phyloP scores from a whole-genome alignment of 2,113 vertebrate genomes.

The Nibea albiflora region DNA sequence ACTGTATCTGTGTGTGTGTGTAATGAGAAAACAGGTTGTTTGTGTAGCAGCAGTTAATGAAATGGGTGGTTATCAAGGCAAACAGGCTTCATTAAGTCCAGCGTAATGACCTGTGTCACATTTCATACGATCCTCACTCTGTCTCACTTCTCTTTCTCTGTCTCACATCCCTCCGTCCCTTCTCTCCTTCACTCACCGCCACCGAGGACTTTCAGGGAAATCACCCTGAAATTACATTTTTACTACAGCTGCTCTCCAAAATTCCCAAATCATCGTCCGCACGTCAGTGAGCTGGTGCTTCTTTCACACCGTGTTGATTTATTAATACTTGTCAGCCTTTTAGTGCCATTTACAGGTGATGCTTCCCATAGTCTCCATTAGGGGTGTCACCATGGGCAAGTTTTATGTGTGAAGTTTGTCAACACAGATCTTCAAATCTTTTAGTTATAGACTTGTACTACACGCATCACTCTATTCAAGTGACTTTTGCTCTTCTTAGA shows the following conservation, averaged over 20 bases:
- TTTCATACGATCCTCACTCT: slow-evolving; percentile 45
- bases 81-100: slow-evolving; percentile 73
- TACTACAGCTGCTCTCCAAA: neutral
- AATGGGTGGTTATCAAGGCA: slow-evolving; percentile 73
- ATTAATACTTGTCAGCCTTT: neutral
- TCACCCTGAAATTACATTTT: slow-evolving; percentile 4
- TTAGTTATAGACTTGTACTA: too few relatives aligned
- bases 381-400: neutral
- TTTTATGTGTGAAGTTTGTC: neutral
- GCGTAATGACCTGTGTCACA: slow-evolving; percentile 74
- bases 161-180: neutral
- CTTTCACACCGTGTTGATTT: neutral
- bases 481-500: neutral
- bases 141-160: neutral
- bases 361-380: neutral
- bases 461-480: neutral
- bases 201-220: neutral
- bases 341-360: neutral
- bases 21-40: slow-evolving; percentile 49
- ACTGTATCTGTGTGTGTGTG: slow-evolving; percentile 25
- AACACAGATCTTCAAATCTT: neutral
- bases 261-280: neutral
- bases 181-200: neutral
- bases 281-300: neutral
- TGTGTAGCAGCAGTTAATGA: slow-evolving; percentile 66